Base-by-base conservation (phyloP, 2,797 vertebrate genomes). In the Amphiprion clarkii region DNA sequence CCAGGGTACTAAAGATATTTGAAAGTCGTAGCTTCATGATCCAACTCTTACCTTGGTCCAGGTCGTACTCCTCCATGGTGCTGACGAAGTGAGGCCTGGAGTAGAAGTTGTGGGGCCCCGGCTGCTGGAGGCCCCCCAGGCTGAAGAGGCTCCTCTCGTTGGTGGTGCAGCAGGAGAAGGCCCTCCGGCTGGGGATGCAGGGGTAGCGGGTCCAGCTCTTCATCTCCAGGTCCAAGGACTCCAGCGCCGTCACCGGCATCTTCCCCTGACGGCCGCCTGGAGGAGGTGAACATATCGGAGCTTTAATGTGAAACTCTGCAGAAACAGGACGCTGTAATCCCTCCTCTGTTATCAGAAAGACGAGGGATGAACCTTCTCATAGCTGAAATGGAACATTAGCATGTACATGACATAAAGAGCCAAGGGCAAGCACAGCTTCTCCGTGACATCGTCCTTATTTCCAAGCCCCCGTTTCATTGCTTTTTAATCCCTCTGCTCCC, bases 91-190 rank as follows among this genome's bases (percentile, higher is more conserved):
- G 97, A 54, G 98, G 98, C 60, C 98, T 96, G 67, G 98, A 99
- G 87, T 99, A 99, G 94, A 99, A 99, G 94, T 99, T 99, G 85
- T 99, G 98, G 0, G 98, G 98, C 6, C 98, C 98, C 0, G 98
- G 98, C 81, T 99, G 98, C 94, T 99, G 98, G 65, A 99, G 93
- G 2, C 98, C 98, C 1, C 98, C 98, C 44, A 99, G 91, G 92
- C 98, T 99, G 93, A 97, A 99, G 89, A 99, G 87, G 48, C 94
- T 83, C 0, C 93, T 93, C 0, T 97, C 96, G 0, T 93, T 96
- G 82, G 96, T 88, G 58, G 96, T 94, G 0, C 96, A 98, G 88
- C 95, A 96, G 0, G 97, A 97, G 19, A 99, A 99, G 44, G 96
- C 98, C 76, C 98, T 95, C 73, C 98, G 96, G 88, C 97, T 99